These are phyloP conservation scores for Epirrhoe alternata DNA, from an alignment of 2,888 invertebrate species.

Conservation along the genomic window DNA sequence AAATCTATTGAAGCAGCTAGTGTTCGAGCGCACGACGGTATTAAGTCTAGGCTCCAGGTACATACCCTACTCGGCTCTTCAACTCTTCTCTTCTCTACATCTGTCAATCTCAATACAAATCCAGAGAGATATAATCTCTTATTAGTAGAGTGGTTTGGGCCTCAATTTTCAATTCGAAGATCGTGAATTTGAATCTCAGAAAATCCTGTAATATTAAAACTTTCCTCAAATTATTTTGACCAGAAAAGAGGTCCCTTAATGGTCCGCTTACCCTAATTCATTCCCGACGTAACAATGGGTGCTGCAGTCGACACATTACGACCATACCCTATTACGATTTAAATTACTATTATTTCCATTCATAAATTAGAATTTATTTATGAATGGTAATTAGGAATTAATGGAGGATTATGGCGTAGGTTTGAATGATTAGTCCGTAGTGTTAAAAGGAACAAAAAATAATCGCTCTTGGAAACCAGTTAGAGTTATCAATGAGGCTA, in stretches of 20 bases:
- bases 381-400: slow-evolving; percentile 25
- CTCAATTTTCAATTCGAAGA: too few relatives aligned
- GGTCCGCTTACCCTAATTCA: slow-evolving; percentile 30
- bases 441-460: neutral
- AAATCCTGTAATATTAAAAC: neutral
- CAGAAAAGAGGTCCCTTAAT: neutral
- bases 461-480: too few relatives aligned
- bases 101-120: too few relatives aligned
- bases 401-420: slow-evolving; percentile 6
- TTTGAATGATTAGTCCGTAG: neutral
- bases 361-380: slow-evolving; percentile 31
- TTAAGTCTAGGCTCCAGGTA: too few relatives aligned
- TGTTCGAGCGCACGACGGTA: too few relatives aligned
- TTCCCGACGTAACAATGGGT: slow-evolving; percentile 27
- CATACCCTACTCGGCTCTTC: too few relatives aligned
- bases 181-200: neutral
- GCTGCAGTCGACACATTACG: slow-evolving; percentile 30
- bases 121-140: too few relatives aligned
- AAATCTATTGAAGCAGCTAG: too few relatives aligned
- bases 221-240: neutral
- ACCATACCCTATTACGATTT: slow-evolving; percentile 27
- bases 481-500: too few relatives aligned
- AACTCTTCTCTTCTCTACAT: too few relatives aligned
- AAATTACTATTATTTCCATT: slow-evolving; percentile 30
- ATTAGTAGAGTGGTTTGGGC: too few relatives aligned